Conservation (phyloP, 2,888 invertebrate species). For the Tenthredo distinguenda region DNA sequence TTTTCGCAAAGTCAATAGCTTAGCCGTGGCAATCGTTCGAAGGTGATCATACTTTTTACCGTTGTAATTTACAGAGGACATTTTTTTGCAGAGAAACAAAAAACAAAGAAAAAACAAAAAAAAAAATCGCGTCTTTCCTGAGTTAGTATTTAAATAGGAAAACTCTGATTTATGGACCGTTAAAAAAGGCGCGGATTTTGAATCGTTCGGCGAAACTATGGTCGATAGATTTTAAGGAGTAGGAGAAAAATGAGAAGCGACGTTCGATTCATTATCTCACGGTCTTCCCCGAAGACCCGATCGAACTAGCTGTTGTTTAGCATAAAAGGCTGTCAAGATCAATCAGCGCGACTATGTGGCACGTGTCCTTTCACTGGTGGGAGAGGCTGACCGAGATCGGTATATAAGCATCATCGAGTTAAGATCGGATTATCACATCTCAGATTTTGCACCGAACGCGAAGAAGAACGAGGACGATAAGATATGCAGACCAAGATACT, state of each 20-base stretch:
- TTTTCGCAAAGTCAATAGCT: no score
- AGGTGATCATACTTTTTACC: no score
- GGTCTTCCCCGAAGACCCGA: slow-evolving; percentile 48
- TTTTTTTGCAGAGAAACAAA: no score
- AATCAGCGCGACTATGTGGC: not conserved
- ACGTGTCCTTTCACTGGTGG: slow-evolving; percentile 51
- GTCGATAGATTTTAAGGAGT: not conserved
- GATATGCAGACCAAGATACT: not conserved
- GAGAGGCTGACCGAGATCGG: slow-evolving; percentile 12
- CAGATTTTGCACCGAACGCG: not conserved
- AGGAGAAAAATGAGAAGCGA: not conserved
- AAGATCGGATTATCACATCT: slow-evolving; percentile 41
- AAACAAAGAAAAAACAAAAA: no score
- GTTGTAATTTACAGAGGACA: no score
- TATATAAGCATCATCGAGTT: slow-evolving; percentile 47
- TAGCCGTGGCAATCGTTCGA: no score
- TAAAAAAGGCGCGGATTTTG: no score
- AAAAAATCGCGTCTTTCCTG: no score
- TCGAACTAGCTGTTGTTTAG: not conserved
- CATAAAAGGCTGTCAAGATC: not conserved
- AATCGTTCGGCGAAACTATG: not conserved
- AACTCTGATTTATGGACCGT: no score
- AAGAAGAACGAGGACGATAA: not conserved
- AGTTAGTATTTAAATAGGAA: no score
- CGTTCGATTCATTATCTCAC: not conserved